These are phyloP conservation scores for Cavia porcellus DNA, from an alignment of 2,113 vertebrate genomes.

Conservation along the genomic window DNA sequence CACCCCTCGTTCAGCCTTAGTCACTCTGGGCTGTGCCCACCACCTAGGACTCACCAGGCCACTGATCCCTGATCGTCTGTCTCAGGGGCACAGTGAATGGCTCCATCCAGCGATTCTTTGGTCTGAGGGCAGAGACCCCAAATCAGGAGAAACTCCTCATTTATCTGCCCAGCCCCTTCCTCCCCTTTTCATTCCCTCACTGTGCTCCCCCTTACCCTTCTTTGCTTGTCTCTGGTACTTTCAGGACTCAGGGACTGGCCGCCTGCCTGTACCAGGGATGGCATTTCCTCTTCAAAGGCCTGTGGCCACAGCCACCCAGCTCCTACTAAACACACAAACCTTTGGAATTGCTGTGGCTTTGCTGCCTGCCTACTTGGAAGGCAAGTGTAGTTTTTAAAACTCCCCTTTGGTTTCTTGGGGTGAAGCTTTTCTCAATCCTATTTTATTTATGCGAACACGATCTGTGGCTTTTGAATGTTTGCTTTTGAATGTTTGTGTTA, in stretches of 20 bases:
- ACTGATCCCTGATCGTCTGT: not conserved
- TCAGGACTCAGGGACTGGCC: constrained; percentile 67
- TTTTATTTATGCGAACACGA: constrained; percentile 79
- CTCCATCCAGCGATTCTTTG: constrained; percentile 32
- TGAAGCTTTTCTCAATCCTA: constrained; percentile 73
- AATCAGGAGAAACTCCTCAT: constrained; percentile 50
- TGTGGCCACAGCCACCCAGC: constrained; percentile 80
- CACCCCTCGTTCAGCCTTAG: constrained; percentile 74
- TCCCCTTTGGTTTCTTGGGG: constrained; percentile 77
- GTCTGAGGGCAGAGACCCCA: constrained; percentile 2
- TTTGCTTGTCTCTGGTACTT: constrained; percentile 64
- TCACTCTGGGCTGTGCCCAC: constrained; percentile 74
- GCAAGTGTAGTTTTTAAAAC: constrained; percentile 66
- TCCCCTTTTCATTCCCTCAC: constrained; percentile 28
- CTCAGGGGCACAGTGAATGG: constrained; percentile 54
- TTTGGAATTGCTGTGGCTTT: constrained; percentile 78
- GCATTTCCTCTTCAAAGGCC: constrained; percentile 85
- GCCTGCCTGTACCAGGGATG: constrained; percentile 79
- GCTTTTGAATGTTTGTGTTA: constrained; percentile 84
- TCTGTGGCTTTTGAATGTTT: constrained; percentile 83
- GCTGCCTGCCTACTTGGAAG: constrained; percentile 76
- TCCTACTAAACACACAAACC: constrained; percentile 67
- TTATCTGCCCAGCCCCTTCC: constrained; percentile 4
- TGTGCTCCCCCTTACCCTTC: not conserved
- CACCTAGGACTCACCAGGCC: constrained; percentile 45